Evolutionary conservation across 2,113 vertebrate species (phyloP).

Genomic region (Centrocercus urophasianus): DNA sequence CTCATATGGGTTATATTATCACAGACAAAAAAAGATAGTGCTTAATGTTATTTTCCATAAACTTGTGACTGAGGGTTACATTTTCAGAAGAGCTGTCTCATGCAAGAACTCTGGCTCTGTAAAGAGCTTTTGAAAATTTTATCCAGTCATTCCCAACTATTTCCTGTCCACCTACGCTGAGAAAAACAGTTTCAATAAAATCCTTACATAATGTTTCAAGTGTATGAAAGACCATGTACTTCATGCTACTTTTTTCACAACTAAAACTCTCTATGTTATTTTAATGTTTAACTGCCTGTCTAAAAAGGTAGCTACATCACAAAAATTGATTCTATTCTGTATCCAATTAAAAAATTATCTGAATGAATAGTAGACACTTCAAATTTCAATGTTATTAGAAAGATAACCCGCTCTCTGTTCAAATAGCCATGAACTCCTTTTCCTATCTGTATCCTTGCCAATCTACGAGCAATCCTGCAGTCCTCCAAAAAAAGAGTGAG

Average conservation of each 20-base stretch:
- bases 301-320: neutral
- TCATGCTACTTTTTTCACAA: neutral
- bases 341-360: neutral
- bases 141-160: neutral
- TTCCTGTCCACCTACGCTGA: neutral
- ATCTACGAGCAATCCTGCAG: neutral
- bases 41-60: neutral
- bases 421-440: neutral
- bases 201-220: neutral
- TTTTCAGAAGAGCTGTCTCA: neutral
- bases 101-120: neutral
- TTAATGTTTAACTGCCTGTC: neutral
- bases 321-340: neutral
- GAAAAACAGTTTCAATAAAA: neutral
- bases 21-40: neutral
- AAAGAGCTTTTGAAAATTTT: neutral
- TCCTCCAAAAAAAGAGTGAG: neutral
- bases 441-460: neutral
- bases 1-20: neutral
- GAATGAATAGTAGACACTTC: neutral
- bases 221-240: neutral
- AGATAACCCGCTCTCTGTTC: neutral
- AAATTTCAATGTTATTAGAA: neutral
- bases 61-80: neutral
- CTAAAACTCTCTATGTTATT: neutral